Evolutionary conservation across 2,888 invertebrate genomes (phyloP).

Genomic region (Steinernema carpocapsae): DNA sequence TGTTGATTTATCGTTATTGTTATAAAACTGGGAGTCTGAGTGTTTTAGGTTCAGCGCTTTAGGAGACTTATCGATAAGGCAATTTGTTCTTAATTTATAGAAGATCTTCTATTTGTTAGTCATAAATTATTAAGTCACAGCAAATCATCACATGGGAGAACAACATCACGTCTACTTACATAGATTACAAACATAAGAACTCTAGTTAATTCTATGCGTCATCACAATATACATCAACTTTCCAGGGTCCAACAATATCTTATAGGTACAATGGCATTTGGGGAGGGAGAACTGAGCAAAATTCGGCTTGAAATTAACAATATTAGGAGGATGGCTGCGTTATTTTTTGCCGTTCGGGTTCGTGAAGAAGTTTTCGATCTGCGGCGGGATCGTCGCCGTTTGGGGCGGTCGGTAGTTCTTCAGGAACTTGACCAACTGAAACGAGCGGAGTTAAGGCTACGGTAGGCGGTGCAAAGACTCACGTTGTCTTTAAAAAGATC

Average conservation of each 20-base stretch:
- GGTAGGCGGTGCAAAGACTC: background rate
- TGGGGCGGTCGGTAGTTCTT: constrained; percentile 66
- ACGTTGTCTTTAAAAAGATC: constrained; percentile 68
- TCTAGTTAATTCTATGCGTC: constrained; percentile 33
- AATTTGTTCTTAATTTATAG: constrained; percentile 10
- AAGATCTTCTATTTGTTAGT: constrained; percentile 18
- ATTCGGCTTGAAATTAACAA: constrained; percentile 18
- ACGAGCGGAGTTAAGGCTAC: constrained; percentile 26
- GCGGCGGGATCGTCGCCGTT: constrained; percentile 66
- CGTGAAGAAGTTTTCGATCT: constrained; percentile 66
- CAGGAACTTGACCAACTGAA: constrained; percentile 65
- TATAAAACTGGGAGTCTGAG: background rate
- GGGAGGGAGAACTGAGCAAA: constrained; percentile 30
- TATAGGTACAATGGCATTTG: constrained; percentile 32
- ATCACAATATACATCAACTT: constrained; percentile 35
- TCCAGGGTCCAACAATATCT: constrained; percentile 1
- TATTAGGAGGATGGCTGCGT: background rate
- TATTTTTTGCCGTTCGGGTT: constrained; percentile 43
- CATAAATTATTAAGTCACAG: constrained; percentile 26
- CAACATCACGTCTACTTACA: constrained; percentile 2
- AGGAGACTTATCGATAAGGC: too few relatives aligned
- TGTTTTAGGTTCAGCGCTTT: too few relatives aligned
- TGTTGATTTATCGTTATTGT: constrained; percentile 3
- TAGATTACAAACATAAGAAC: constrained; percentile 15
- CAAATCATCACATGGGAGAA: constrained; percentile 1